Evolutionary conservation across 2,797 vertebrate genomes (phyloP).

Genomic region (Enteromius argenteus): DNA sequence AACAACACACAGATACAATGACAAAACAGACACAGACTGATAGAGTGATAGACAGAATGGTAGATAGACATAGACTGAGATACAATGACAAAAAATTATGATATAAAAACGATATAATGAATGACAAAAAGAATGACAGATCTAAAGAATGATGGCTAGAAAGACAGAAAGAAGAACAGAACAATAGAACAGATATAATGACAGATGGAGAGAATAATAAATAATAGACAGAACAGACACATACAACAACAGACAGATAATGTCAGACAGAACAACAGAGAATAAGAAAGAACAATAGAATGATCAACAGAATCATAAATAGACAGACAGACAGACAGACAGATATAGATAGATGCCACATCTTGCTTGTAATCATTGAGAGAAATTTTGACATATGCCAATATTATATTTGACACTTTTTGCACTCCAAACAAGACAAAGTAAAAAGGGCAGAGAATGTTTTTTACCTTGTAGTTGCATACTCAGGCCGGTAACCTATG

Average conservation of each 20-base stretch:
- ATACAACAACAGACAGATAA: not conserved
- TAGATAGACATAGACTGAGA: not conserved
- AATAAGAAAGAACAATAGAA: not conserved
- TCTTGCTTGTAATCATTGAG: not conserved
- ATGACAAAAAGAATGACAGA: not conserved
- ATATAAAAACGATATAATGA: not conserved
- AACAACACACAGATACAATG: not conserved
- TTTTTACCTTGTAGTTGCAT: constrained; percentile 97
- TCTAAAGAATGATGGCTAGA: not conserved
- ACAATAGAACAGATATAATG: too few species aligned
- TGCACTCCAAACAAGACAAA: not conserved
- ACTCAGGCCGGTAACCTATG: constrained; percentile 94
- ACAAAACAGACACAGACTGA: not conserved
- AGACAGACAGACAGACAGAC: not conserved
- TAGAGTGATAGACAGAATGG: not conserved
- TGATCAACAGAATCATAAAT: not conserved
- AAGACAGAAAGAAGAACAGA: not conserved
- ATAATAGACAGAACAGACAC: not conserved
- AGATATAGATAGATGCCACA: not conserved
- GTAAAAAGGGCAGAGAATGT: constrained; percentile 21
- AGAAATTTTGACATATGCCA: not conserved
- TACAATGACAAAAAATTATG: not conserved
- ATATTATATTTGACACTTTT: constrained; percentile 1
- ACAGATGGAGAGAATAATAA: not conserved
- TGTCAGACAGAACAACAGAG: not conserved